phyloP scores from a whole-genome alignment of 2,888 invertebrate genomes.

The Leptopilina myrica region DNA sequence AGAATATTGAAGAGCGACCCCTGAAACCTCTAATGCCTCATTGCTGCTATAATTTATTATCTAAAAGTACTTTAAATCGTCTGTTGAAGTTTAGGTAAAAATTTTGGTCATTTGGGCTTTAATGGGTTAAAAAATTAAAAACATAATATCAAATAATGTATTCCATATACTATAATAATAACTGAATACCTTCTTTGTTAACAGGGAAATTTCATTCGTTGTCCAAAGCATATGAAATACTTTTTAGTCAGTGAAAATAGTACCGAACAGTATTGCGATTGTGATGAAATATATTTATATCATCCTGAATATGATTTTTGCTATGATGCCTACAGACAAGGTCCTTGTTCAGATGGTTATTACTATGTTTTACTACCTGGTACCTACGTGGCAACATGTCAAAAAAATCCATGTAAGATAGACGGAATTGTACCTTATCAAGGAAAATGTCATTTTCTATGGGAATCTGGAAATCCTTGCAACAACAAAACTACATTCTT shows the following conservation, averaged over 20 bases:
- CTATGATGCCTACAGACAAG: conserved; percentile 81
- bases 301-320: conserved; percentile 81
- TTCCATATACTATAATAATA: no score
- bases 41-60: no score
- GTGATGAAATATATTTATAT: conserved; percentile 78
- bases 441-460: conserved; percentile 78
- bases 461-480: conserved; percentile 76
- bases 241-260: background rate
- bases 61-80: no score
- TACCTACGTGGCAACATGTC: conserved; percentile 80
- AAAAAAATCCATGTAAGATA: conserved; percentile 80
- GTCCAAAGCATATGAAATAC: background rate
- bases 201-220: no score
- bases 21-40: no score
- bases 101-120: no score
- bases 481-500: conserved; percentile 74
- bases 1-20: no score
- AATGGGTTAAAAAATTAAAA: no score
- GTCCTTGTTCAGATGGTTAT: conserved; percentile 80
- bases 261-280: conserved; percentile 72
- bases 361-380: conserved; percentile 79
- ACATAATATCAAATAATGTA: no score
- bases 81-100: no score
- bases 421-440: conserved; percentile 73
- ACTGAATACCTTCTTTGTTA: no score